Base-by-base conservation (phyloP, 2,888 invertebrate genomes). In the Nudaria mundana region DNA sequence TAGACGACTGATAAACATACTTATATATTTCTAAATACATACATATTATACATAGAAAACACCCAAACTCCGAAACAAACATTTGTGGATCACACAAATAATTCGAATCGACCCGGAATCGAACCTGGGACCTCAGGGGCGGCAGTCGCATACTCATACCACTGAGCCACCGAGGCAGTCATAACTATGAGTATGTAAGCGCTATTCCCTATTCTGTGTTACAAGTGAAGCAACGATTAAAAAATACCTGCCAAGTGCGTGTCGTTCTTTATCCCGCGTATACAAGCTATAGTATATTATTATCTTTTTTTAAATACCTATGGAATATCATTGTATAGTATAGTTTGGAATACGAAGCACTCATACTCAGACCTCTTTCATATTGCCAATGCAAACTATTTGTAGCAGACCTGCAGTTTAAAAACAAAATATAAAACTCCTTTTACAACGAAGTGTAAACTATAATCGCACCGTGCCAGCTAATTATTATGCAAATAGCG, bases 401-500 rank as follows among this genome's bases (percentile, higher is more conserved):
- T 22, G 28, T 18, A 32, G 26, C 14, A 18, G 8, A 11, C 30
- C 2, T 31, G 15, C 23, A 45, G 37, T 46, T 48, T 37, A 37
- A 40, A 36, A 37, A 40, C 33, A 48, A 59, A 63, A 62, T 60
- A 39, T 52, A 50, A 58, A 58, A n/a, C n/a, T n/a, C n/a, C 55
- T 50, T 26, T 15, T 22, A 6, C 20, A 8, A 45, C 39, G 42
- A 55, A 43, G 58, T 52, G 48, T 54, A 65, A 64, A 64, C 57
- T 66, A 62, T 51, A 63, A 63, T 60, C 47, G 57, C 42, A 48
- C 52, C 43, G 44, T 40, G 50, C 28, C 52, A 47, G 45, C 50
- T 56, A 56, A 65, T 73, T 65, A 67, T 49, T 74, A 76, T 72
- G 74, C 63, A 81, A 72, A 84, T 83, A 68, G 74, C 58, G 42